These are phyloP conservation scores for Myodes glareolus DNA, from an alignment of 2,113 vertebrate genomes.

Conservation along the genomic window DNA sequence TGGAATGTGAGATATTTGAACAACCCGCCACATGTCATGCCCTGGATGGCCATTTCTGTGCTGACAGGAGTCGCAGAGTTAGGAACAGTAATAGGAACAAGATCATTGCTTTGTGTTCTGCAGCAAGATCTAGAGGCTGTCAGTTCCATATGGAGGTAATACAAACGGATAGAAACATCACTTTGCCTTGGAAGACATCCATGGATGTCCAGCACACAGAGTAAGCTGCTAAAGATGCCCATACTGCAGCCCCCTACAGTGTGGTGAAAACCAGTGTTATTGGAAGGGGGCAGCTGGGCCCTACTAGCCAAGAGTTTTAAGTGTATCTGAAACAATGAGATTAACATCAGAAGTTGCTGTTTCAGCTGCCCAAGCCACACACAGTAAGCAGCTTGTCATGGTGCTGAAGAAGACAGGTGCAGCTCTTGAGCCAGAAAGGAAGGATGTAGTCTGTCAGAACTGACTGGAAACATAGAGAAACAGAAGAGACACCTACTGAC, in stretches of 20 bases:
- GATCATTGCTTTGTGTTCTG: background rate
- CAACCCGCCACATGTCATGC: background rate
- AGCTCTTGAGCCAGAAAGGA: background rate
- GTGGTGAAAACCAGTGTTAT: background rate
- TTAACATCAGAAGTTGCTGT: background rate
- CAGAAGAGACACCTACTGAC: background rate
- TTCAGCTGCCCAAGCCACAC: background rate
- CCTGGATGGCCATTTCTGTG: background rate
- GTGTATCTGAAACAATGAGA: background rate
- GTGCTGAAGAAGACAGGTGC: background rate
- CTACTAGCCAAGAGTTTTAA: background rate
- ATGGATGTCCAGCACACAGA: background rate
- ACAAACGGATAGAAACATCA: background rate
- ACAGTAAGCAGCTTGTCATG: background rate
- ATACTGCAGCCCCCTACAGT: background rate
- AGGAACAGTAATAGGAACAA: background rate
- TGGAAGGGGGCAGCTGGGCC: background rate
- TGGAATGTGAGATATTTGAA: background rate
- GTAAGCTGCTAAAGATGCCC: background rate
- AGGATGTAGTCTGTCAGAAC: background rate
- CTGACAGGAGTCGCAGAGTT: background rate
- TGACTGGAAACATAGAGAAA: background rate
- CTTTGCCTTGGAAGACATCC: background rate
- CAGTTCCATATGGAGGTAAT: background rate
- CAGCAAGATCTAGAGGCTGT: background rate